A percentile compares a stretch with the other conserved stretches of the same genome.
phyloP scores from a whole-genome alignment of 2,113 vertebrate genomes.

The Climacteris rufus region DNA sequence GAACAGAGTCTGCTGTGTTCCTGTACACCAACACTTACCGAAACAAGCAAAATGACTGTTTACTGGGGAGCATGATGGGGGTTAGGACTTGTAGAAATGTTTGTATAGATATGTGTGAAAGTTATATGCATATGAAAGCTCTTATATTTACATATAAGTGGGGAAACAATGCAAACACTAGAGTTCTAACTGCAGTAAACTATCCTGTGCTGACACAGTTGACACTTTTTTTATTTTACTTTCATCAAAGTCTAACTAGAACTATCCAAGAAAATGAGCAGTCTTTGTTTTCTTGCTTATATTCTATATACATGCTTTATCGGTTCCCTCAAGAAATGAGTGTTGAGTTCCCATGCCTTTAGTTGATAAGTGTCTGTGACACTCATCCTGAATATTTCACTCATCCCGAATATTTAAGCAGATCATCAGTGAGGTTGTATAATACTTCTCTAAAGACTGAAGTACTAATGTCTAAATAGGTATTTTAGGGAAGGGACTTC shows the following conservation, averaged over 20 bases:
- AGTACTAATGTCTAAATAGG: neutral
- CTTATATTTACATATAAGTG: neutral
- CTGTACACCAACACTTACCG: neutral
- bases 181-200: neutral
- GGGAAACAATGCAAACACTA: neutral
- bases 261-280: neutral
- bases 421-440: neutral
- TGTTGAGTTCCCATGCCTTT: neutral
- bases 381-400: neutral
- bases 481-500: neutral
- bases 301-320: neutral
- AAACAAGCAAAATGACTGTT: neutral
- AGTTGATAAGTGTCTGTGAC: neutral
- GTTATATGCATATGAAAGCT: neutral
- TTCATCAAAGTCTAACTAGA: neutral
- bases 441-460: neutral
- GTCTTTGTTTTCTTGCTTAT: neutral
- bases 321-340: neutral
- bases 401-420: neutral
- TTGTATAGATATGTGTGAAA: neutral
- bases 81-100: neutral
- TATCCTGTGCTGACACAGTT: neutral
- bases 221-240: neutral
- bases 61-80: neutral
- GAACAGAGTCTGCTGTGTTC: neutral